A percentile compares a stretch with the other conserved stretches of the same genome.
Conservation (phyloP, 2,113 vertebrate species). For the Tretioscincus oriximinensis region DNA sequence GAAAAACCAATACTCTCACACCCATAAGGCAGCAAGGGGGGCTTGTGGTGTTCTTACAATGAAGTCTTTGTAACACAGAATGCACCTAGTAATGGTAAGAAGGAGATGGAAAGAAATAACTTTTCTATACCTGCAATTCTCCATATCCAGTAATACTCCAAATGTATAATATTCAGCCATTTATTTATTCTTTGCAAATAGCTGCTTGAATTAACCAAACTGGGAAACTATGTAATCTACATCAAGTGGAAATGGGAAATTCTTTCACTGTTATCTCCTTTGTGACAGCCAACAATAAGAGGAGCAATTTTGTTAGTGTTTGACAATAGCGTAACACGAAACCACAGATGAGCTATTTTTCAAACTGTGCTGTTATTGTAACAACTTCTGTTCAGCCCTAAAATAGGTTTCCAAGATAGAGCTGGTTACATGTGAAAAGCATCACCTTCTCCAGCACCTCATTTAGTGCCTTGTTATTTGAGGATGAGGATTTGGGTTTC, state of each 20-base stretch:
- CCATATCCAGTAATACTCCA: background rate
- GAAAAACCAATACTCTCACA: background rate
- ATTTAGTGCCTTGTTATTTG: background rate
- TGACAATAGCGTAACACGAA: background rate
- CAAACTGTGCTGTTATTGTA: background rate
- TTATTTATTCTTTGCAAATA: slow-evolving; percentile 34
- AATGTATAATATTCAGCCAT: background rate
- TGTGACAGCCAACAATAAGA: background rate
- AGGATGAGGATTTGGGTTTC: background rate
- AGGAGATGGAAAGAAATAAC: slow-evolving; percentile 50
- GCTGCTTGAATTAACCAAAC: background rate
- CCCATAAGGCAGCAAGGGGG: slow-evolving; percentile 65
- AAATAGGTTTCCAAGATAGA: accelerated
- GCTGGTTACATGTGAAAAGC: background rate
- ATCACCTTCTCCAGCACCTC: background rate
- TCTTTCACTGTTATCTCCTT: background rate
- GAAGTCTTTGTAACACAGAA: slow-evolving; percentile 69
- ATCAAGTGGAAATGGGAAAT: background rate
- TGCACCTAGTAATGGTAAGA: slow-evolving; percentile 46
- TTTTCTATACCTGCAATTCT: slow-evolving; percentile 41
- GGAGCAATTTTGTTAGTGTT: background rate
- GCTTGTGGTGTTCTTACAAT: slow-evolving; percentile 72
- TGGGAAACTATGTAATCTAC: accelerated
- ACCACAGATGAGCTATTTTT: accelerated
- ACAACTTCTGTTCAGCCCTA: accelerated